Evolutionary conservation across 2,113 vertebrate species (phyloP), one percentile per base, ranked within the genome.

Genomic region (Cyprinodon variegatus): DNA sequence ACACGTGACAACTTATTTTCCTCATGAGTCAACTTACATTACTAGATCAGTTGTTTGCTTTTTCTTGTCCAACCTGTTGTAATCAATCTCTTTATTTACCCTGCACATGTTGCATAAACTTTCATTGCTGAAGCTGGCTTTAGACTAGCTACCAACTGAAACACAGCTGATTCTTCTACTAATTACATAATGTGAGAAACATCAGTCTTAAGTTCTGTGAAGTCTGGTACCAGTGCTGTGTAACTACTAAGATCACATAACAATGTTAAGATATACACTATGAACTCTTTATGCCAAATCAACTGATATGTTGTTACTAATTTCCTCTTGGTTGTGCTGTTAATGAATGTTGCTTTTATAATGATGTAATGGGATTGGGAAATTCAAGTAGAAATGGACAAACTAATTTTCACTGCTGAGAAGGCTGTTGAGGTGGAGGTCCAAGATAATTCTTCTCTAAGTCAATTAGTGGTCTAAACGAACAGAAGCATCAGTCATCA

Each of bases 381-480:
- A 67, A 65, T 65, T 68, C 3, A 43, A 39, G 66, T 74, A 86
- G 79, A 90, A 92, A 90, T 88, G 72, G 69, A 3, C 11, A 65
- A 70, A 72, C 60, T 82, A 4, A 68, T 82, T 83, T 76, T 82
- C 1, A 4, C 70, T 70, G 39, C 29, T 84, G 45, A 86, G 15
- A 74, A 67, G 60, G 63, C 46, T 36, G 40, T 7, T 61, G 43
- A 17, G 60, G 22, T 73, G 39, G 63, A 68, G 72, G 66, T 50
- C 46, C 60, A 61, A 46, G 40, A 39, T 81, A 72, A 79, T 84
- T 81, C 3, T 69, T 60, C 53, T 83, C 29, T 85, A 87, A 89
- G 43, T 83, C 60, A 69, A 83, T 89, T 89, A 88, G 77, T 38
- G 11, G 57, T 48, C 65, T 3, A 9, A 17, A 43, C 68, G 62